phyloP scores from a whole-genome alignment of 2,888 invertebrate genomes.

The Volucella bombylans region DNA sequence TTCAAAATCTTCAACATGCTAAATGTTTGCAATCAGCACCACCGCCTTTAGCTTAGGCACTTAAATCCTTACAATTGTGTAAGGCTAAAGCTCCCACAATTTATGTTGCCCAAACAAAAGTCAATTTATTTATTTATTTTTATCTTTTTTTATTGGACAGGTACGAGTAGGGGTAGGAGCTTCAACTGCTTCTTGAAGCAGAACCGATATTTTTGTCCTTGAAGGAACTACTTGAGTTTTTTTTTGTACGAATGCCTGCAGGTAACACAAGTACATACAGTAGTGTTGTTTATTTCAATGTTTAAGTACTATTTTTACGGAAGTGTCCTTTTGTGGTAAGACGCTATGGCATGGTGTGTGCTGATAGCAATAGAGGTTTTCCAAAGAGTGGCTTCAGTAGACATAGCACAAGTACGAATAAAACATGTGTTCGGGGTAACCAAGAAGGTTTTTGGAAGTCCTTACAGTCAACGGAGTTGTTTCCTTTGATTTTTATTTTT shows the following conservation, averaged over 20 bases:
- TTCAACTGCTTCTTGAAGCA: constrained; percentile 4
- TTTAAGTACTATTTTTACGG: constrained; percentile 48
- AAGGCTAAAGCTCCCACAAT: constrained; percentile 43
- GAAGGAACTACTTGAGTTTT: constrained; percentile 28
- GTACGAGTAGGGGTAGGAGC: constrained; percentile 7
- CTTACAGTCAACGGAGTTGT: constrained; percentile 11
- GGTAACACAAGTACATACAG: constrained; percentile 51
- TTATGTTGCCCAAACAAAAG: constrained; percentile 69
- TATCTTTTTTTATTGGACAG: background rate
- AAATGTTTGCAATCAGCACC: constrained; percentile 17
- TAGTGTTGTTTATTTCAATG: constrained; percentile 61
- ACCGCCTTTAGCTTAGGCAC: constrained; percentile 50
- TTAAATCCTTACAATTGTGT: constrained; percentile 58
- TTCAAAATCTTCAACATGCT: background rate
- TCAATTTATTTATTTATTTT: constrained; percentile 50
- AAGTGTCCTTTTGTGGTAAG: constrained; percentile 53
- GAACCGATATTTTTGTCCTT: constrained; percentile 40
- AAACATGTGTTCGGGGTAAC: constrained; percentile 50
- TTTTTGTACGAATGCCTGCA: constrained; percentile 29
- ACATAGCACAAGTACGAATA: constrained; percentile 25
- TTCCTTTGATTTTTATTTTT: background rate
- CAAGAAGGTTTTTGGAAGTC: constrained; percentile 57
- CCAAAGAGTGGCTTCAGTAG: background rate
- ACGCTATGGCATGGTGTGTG: constrained; percentile 19
- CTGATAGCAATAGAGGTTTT: background rate